phyloP scores from a whole-genome alignment of 1,140 invertebrate genomes.

The Drosophila kanapiae region DNA sequence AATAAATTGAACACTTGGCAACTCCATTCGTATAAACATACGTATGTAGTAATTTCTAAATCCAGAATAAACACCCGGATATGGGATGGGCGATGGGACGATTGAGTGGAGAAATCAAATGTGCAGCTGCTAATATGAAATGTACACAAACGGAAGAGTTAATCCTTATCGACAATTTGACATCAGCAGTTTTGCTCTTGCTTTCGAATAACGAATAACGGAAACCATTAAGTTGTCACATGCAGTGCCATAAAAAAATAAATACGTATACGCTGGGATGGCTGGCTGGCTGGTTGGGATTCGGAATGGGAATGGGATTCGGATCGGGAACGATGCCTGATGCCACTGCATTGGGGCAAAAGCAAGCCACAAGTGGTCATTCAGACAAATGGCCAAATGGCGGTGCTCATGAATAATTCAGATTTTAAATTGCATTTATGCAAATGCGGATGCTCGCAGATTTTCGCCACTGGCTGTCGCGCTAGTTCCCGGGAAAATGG shows the following conservation, averaged over 20 bases:
- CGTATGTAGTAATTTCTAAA: slow-evolving; percentile 58
- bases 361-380: slow-evolving; percentile 83
- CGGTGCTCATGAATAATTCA: slow-evolving; percentile 81
- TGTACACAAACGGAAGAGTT: slow-evolving; percentile 79
- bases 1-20: slow-evolving; percentile 66
- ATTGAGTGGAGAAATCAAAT: slow-evolving; percentile 65
- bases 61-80: slow-evolving; percentile 65
- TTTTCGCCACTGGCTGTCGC: slow-evolving; percentile 77
- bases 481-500: slow-evolving; percentile 25
- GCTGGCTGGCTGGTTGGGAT: neutral
- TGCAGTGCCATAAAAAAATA: slow-evolving; percentile 56
- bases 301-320: slow-evolving; percentile 21
- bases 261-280: slow-evolving; percentile 38
- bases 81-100: neutral
- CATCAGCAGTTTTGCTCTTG: slow-evolving; percentile 81
- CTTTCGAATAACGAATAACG: slow-evolving; percentile 78
- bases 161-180: slow-evolving; percentile 83
- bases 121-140: slow-evolving; percentile 77
- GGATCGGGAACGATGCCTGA: neutral
- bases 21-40: slow-evolving; percentile 14
- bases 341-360: slow-evolving; percentile 32
- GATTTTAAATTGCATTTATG: slow-evolving; percentile 83
- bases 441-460: slow-evolving; percentile 82
- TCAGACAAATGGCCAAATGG: slow-evolving; percentile 83
- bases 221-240: slow-evolving; percentile 82